These are phyloP conservation scores for Drosophila mettleri DNA, from an alignment of 2,888 invertebrate species.

Conservation along the genomic window DNA sequence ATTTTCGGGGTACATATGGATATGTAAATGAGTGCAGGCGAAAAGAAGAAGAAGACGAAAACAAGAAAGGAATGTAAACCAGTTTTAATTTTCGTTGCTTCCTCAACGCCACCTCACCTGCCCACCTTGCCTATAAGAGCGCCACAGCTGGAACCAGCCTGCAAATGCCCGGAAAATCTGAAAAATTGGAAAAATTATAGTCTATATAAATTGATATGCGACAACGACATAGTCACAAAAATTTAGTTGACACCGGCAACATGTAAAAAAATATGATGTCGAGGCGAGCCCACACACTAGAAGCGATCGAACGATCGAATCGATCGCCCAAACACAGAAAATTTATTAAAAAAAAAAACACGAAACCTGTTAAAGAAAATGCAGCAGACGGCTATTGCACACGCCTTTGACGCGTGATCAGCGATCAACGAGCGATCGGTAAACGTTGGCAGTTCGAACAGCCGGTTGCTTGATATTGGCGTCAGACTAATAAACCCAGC, in stretches of 20 bases:
- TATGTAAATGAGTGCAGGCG: conserved; percentile 53
- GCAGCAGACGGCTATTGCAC: conserved; percentile 60
- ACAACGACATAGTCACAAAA: conserved; percentile 37
- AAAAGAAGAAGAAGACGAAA: conserved; percentile 12
- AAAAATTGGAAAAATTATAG: conserved; percentile 41
- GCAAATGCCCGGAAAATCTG: conserved; percentile 40
- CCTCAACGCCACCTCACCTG: conserved; percentile 17
- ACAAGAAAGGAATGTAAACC: conserved; percentile 36
- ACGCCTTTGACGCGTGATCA: conserved; percentile 74
- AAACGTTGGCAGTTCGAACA: conserved; percentile 33
- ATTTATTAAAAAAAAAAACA: conserved; percentile 12
- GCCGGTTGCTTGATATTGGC: conserved; percentile 62
- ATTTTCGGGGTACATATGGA: conserved; percentile 18
- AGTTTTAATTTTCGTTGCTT: conserved; percentile 19
- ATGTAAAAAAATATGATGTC: conserved; percentile 33
- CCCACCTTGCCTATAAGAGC: conserved; percentile 49
- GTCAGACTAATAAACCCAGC: conserved; percentile 60
- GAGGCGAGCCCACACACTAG: conserved; percentile 27
- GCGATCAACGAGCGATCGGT: not conserved
- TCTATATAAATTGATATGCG: conserved; percentile 29
- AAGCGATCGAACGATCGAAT: conserved; percentile 44
- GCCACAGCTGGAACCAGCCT: conserved; percentile 9
- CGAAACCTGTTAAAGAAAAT: conserved; percentile 75
- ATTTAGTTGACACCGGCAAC: conserved; percentile 35
- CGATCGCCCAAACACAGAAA: conserved; percentile 37